phyloP scores from a whole-genome alignment of 92 coral and sea anemone species.

The Parazoanthus atlanticus region DNA sequence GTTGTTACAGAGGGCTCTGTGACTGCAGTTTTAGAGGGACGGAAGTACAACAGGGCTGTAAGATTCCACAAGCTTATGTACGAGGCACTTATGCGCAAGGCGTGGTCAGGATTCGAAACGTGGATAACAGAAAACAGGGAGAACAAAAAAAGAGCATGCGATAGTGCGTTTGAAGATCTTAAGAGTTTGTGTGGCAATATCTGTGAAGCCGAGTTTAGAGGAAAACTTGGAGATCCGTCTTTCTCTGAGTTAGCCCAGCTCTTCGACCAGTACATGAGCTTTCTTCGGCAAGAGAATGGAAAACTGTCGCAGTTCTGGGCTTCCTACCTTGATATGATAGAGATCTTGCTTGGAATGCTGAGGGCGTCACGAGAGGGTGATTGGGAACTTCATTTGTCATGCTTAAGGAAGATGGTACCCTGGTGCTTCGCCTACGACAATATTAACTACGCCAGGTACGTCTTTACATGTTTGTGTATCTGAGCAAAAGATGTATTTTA shows the following conservation, averaged over 20 bases:
- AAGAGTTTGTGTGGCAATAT: slow-evolving; percentile 29
- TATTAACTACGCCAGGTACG: slow-evolving; percentile 25
- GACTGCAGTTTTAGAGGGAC: slow-evolving; percentile 50
- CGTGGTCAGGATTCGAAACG: slow-evolving; percentile 45
- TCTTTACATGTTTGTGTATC: neutral
- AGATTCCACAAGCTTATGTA: slow-evolving; percentile 55
- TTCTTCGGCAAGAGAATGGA: slow-evolving; percentile 40
- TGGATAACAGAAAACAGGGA: slow-evolving; percentile 42
- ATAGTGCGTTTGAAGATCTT: slow-evolving; percentile 15
- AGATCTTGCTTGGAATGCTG: slow-evolving; percentile 30
- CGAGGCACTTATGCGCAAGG: slow-evolving; percentile 52
- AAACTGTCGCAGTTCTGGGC: slow-evolving; percentile 41
- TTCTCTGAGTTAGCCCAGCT: slow-evolving; percentile 20
- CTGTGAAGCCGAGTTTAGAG: slow-evolving; percentile 29
- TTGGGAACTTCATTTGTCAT: too few relatives aligned
- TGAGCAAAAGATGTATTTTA: neutral
- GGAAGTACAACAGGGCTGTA: slow-evolving; percentile 54
- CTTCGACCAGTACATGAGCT: slow-evolving; percentile 23
- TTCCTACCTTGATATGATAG: slow-evolving; percentile 35
- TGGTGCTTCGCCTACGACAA: slow-evolving; percentile 48
- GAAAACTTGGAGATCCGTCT: slow-evolving; percentile 10
- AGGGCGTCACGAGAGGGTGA: slow-evolving; percentile 28
- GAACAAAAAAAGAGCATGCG: slow-evolving; percentile 18
- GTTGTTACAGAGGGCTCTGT: slow-evolving; percentile 54
- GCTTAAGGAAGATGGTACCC: slow-evolving; percentile 26